Percentiles rank a stretch among this genome's conserved stretches.
phyloP scores from a whole-genome alignment of 2,113 vertebrate species.

The Callopanchax toddi region DNA sequence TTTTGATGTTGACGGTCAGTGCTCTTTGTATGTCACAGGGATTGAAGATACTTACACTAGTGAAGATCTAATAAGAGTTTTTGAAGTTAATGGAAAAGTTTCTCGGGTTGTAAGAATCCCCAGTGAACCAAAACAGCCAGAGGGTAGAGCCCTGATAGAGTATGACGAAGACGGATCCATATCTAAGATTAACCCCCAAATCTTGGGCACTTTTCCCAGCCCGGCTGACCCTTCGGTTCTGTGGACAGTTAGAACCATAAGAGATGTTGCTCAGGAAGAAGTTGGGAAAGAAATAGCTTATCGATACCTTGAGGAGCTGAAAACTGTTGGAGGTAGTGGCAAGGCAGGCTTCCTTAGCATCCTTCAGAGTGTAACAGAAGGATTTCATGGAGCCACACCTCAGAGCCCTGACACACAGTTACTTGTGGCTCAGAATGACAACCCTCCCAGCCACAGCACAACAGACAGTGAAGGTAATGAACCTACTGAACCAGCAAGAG shows the following conservation, averaged over 20 bases:
- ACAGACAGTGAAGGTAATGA: no score
- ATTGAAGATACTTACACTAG: neutral
- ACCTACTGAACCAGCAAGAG: no score
- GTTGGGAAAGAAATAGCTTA: neutral
- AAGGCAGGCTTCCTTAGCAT: neutral
- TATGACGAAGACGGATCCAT: neutral
- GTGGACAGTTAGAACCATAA: neutral
- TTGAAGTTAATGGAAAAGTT: neutral
- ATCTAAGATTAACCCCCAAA: neutral
- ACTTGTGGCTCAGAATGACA: no score
- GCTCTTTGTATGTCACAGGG: neutral
- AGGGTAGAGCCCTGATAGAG: neutral
- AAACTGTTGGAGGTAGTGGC: no score
- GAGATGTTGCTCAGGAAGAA: neutral
- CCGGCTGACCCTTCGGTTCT: neutral
- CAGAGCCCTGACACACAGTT: no score
- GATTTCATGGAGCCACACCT: no score
- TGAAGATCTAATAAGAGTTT: neutral
- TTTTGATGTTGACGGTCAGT: neutral
- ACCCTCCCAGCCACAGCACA: no score
- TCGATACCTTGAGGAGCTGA: neutral
- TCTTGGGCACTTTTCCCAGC: neutral
- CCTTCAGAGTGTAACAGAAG: neutral
- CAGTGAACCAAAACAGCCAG: neutral
- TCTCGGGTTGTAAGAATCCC: neutral